phyloP scores from a whole-genome alignment of 2,888 invertebrate genomes.

The Laothoe populi region DNA sequence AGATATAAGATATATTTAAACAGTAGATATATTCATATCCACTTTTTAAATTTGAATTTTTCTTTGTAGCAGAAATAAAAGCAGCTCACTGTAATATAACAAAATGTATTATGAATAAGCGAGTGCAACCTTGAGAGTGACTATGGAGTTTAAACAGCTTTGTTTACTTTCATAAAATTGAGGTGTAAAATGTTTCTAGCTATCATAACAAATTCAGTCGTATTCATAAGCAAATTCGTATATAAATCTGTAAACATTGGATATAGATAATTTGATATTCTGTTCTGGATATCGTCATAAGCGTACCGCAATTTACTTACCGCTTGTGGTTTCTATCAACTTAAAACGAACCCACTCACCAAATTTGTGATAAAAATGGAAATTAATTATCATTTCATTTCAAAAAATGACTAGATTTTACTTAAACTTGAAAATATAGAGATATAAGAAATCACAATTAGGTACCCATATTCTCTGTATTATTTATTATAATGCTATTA shows the following conservation, averaged over 20 bases:
- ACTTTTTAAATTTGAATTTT: not conserved
- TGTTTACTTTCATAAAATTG: constrained; percentile 3
- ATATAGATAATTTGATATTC: no score
- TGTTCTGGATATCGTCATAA: constrained; percentile 13
- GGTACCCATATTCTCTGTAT: not conserved
- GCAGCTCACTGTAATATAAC: not conserved
- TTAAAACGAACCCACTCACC: not conserved
- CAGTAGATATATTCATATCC: no score
- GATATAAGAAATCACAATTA: not conserved
- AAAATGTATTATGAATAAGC: not conserved
- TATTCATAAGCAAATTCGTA: not conserved
- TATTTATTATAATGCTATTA: no score
- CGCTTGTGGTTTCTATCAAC: constrained; percentile 2
- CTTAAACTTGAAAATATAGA: not conserved
- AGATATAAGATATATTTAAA: no score
- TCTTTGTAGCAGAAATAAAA: not conserved
- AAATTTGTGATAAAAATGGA: not conserved
- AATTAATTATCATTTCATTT: no score
- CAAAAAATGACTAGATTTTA: no score
- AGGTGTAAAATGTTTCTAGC: not conserved
- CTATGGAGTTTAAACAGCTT: not conserved
- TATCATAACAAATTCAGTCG: constrained; percentile 6
- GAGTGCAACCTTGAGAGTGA: constrained; percentile 2
- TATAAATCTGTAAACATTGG: not conserved
- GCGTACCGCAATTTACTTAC: not conserved